These are phyloP conservation scores for Blastobasis adustella DNA, from an alignment of 2,888 invertebrate genomes.

Conservation along the genomic window DNA sequence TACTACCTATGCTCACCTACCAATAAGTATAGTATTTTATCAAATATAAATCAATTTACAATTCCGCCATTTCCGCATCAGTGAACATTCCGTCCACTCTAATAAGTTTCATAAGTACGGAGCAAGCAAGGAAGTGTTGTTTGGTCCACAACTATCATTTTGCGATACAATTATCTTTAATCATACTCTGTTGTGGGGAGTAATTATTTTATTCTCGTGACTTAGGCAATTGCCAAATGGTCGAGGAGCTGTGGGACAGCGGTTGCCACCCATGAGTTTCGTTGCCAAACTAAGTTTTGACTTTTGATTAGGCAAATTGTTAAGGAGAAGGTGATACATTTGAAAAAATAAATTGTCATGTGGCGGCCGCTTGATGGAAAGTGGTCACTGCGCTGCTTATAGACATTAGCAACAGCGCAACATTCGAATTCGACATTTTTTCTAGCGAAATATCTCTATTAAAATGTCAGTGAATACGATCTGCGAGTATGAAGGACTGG, in stretches of 20 bases:
- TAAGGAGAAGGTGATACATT: constrained; percentile 3
- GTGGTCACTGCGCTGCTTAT: too few species aligned
- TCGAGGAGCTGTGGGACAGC: constrained; percentile 14
- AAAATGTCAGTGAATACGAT: too few species aligned
- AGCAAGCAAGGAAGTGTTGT: constrained; percentile 4
- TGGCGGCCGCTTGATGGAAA: not conserved
- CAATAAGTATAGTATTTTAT: too few species aligned
- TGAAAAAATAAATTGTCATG: not conserved
- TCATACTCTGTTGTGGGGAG: constrained; percentile 15
- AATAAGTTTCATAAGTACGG: too few species aligned
- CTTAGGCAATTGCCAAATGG: constrained; percentile 30
- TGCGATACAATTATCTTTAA: constrained; percentile 19
- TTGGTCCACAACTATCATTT: constrained; percentile 16
- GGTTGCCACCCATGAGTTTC: constrained; percentile 24
- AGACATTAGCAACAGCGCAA: not conserved
- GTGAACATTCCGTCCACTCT: too few species aligned
- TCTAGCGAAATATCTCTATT: too few species aligned
- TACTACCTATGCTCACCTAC: too few species aligned
- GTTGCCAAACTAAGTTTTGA: constrained; percentile 18
- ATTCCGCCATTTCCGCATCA: too few species aligned
- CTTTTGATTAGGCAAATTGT: not conserved
- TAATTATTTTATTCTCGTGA: constrained; percentile 21
- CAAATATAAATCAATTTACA: too few species aligned
- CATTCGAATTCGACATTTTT: too few species aligned
- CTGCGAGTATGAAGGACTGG: too few species aligned